Base-by-base conservation (phyloP, 1,140 invertebrate species). In the Ceratoteleas bidentatus region DNA sequence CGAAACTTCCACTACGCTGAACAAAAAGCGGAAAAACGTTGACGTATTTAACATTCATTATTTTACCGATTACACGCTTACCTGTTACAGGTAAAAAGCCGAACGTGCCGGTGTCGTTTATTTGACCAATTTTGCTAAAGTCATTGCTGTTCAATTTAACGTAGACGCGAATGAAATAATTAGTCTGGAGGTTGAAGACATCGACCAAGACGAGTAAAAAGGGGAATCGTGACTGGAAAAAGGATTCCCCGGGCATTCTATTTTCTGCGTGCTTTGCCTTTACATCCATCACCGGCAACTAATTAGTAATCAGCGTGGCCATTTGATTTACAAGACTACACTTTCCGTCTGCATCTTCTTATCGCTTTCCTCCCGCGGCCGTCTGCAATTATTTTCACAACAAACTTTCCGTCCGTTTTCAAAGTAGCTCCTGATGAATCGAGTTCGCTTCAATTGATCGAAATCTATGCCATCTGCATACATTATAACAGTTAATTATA, bases 301-400 rank as follows among this genome's bases (percentile, higher is more conserved):
- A 72, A 72, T 72, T 72, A 72, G 50, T 47, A 72, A 72, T 72
- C 68, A 72, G 24, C 57, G 10, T 36, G 58, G 36, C 57, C 24
- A 54, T 62, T 72, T 43, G 38, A 61, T 49, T 61, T 69, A 52
- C 34, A 43, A 52, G 13, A 70, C 57, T 24, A 62, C 57, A 11
- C 36, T 54, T 72, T 60, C 16, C 16, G 5, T 58, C 40, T 11
- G 57, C 40, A 33, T 50, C 50, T 16, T 50, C 38, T 69, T 50
- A 43, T 47, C 56, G 7, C 38, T 54, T 54, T 9, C 8, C 13
- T 58, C 13, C 13, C 24, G 14, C 36, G 8, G n/a, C 14, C 49
- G 43, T 54, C 54, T 9, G 11, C 6, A 3, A 58, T 45, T 58
- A 58, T 45, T 58, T 45, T 45, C 15, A 54, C 15, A 45, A 45